Conservation (phyloP, 2,797 vertebrate genomes). For the Sebastes minor region DNA sequence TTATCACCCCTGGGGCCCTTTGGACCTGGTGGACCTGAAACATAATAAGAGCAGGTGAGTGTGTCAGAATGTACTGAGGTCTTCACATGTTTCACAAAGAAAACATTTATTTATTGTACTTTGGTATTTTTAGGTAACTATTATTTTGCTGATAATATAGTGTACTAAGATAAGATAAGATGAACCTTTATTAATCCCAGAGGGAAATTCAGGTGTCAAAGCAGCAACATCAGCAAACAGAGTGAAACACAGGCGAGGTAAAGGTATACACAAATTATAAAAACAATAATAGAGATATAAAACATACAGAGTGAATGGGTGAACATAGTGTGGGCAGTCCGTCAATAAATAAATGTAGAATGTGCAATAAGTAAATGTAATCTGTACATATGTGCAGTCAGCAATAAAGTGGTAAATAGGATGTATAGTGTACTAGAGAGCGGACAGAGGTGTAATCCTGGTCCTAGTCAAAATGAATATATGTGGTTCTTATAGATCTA, state of each 20-base stretch:
- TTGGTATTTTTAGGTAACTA: neutral
- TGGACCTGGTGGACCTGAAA: conserved; percentile 94
- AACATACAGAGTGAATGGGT: no score
- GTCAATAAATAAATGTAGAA: no score
- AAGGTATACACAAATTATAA: no score
- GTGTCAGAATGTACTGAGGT: neutral
- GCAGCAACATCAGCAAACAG: no score
- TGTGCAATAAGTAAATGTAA: no score
- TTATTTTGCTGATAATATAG: neutral
- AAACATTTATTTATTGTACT: neutral
- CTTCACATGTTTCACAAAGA: neutral
- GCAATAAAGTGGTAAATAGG: no score
- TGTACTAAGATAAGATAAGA: neutral
- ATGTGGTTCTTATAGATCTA: neutral
- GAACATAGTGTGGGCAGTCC: no score
- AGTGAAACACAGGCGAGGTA: no score
- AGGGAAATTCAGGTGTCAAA: no score
- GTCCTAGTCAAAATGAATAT: neutral
- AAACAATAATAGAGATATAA: no score
- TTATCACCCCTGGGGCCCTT: conserved; percentile 92
- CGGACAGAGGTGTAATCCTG: neutral
- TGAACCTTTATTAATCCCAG: no score
- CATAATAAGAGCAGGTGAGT: conserved; percentile 19
- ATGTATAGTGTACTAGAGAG: neutral
- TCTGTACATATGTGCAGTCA: no score